phyloP scores from a whole-genome alignment of 2,888 invertebrate genomes.

The Ormyrus pomaceus region DNA sequence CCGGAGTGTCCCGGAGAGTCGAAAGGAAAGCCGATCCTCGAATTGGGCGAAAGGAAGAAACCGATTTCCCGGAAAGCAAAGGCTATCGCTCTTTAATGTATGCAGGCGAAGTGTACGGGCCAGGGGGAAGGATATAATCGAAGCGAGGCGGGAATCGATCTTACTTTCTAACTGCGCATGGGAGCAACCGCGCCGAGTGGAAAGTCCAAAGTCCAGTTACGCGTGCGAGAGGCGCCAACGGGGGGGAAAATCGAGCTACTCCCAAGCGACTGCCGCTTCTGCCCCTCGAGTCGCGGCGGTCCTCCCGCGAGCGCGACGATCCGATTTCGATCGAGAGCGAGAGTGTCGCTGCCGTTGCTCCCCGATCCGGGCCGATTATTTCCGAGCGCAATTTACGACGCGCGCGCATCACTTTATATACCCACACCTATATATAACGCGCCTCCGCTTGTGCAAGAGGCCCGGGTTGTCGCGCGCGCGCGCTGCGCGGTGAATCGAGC shows the following conservation, averaged over 20 bases:
- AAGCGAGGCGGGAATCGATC: conserved; percentile 60
- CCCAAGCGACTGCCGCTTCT: conserved; percentile 2
- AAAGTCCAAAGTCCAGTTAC: conserved; percentile 49
- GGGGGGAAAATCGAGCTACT: neutral
- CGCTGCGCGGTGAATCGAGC: too few relatives aligned
- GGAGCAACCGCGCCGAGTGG: conserved; percentile 53
- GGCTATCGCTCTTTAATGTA: conserved; percentile 20
- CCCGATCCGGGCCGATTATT: conserved; percentile 29
- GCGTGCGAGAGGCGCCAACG: conserved; percentile 22
- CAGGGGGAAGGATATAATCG: conserved; percentile 14
- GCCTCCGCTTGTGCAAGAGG: too few relatives aligned
- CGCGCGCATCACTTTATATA: neutral
- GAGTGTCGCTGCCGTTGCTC: conserved; percentile 18
- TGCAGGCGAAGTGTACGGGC: conserved; percentile 3
- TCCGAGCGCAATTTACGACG: neutral
- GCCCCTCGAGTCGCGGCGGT: neutral
- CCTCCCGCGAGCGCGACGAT: neutral
- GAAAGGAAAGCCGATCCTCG: conserved; percentile 42
- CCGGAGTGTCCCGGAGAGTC: conserved; percentile 42
- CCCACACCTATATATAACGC: conserved; percentile 21
- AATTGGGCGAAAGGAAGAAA: neutral
- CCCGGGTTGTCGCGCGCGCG: too few relatives aligned
- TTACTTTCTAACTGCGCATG: conserved; percentile 64
- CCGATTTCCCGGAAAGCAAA: too few relatives aligned
- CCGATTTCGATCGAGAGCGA: conserved; percentile 48